Base-by-base conservation (phyloP, 2,888 invertebrate species). In the Polietes domitor region DNA sequence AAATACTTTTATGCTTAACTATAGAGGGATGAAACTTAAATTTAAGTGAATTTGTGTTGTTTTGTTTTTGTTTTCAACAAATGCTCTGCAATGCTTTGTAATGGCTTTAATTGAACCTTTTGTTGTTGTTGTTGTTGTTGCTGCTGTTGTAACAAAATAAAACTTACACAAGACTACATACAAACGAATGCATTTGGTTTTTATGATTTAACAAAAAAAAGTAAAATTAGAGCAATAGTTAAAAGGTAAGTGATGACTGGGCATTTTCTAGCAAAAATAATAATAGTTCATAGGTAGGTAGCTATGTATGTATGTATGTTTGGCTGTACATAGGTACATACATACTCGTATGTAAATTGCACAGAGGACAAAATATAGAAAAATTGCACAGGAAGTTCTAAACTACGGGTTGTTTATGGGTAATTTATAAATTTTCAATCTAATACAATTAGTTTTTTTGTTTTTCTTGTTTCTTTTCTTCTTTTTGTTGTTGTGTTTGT, bases 1-100 rank as follows among this genome's bases (percentile, higher is more conserved):
- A 61, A 61, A 61, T 61, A 61, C 61, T 61, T 61, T 32, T 61
- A 28, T 26, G 61, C 61, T 61, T 61, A 61, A 28, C 61, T 15
- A n/a, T 28, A 61, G 26, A 15, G 28, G 4, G 15, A n/a, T 15
- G 12, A 26, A 28, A 24, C 61, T n/a, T 61, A 61, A 61, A 28
- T 47, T 47, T 5, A 4, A 17, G n/a, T 61, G 28, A 58, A 24
- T 58, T 37, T 15, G 58, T 12, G 15, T 28, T 55, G n/a, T n/a
- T 21, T 28, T 61, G 28, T n/a, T 28, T 15, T 17, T 61, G 17
- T 17, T 9, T 17, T 17, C n/a, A 47, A 47, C 47, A 47, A 47
- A 47, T 47, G n/a, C 47, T 12, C n/a, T n/a, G 47, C n/a, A 47
- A 47, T 37, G 37, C 47, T 12, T 47, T n/a, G 47, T 6, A 47